phyloP scores from a whole-genome alignment of 64 coral and sea anemone genomes.

The Dendrophyllia cribrosa region DNA sequence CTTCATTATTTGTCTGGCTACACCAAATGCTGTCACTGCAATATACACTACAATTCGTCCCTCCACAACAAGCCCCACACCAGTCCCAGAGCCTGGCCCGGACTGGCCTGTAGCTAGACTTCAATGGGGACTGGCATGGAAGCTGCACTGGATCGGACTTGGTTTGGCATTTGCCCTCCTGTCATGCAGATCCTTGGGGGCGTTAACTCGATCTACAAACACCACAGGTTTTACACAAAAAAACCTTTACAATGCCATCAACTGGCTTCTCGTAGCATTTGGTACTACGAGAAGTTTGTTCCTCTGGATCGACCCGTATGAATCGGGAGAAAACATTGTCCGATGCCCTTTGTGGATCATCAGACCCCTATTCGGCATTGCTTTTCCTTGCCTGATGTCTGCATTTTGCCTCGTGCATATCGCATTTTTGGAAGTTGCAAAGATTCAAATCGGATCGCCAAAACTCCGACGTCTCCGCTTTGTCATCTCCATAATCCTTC shows the following conservation, averaged over 20 bases:
- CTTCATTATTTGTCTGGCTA: too few relatives aligned
- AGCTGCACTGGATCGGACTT: conserved; percentile 78
- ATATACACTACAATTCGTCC: not conserved
- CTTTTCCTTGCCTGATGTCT: conserved; percentile 78
- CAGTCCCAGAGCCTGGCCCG: conserved; percentile 71
- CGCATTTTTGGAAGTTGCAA: conserved; percentile 74
- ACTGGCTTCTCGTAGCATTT: conserved; percentile 51
- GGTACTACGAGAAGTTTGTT: conserved; percentile 56
- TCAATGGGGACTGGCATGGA: conserved; percentile 64
- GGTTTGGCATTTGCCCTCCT: conserved; percentile 55
- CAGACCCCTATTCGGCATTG: conserved; percentile 65
- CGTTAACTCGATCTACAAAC: not conserved
- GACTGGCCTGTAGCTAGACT: conserved; percentile 60
- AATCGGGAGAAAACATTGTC: conserved; percentile 46
- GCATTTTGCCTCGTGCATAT: conserved; percentile 71
- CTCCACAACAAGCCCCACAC: too few relatives aligned
- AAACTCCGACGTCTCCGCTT: conserved; percentile 67
- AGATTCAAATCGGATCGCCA: conserved; percentile 42
- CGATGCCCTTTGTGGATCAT: conserved; percentile 52
- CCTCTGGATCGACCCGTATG: conserved; percentile 74
- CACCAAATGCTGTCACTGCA: too few relatives aligned
- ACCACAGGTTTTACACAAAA: conserved; percentile 21
- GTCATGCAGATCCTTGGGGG: conserved; percentile 54
- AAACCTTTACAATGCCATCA: conserved; percentile 54
- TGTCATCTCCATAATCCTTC: conserved; percentile 20